Conservation (phyloP, 30 jellyfish, hydroid and myxozoan species). For the Turritopsis rubra region DNA sequence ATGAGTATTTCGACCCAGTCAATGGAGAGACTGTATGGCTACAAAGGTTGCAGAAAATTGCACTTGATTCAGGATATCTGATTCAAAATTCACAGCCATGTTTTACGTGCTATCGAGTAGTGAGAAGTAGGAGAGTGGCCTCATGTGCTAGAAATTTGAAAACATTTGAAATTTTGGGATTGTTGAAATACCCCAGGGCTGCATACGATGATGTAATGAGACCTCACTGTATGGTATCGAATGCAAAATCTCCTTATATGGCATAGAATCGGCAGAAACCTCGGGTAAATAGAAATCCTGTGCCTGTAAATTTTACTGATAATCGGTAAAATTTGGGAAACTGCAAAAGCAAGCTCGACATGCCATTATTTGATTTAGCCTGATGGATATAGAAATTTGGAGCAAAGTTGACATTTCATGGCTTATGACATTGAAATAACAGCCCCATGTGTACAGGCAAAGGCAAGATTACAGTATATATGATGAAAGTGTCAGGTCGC, state of each 20-base stretch:
- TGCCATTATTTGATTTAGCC: not conserved
- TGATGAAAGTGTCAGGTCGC: not conserved
- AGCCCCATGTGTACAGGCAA: not conserved
- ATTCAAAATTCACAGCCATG: too few species aligned
- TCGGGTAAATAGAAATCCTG: not conserved
- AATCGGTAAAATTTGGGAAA: not conserved
- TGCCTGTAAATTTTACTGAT: not conserved
- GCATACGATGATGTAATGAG: not conserved
- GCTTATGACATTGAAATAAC: not conserved
- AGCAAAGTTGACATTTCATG: not conserved
- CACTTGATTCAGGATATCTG: too few species aligned
- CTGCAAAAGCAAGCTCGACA: not conserved
- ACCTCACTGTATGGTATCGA: not conserved
- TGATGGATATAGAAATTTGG: not conserved
- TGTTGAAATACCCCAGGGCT: not conserved
- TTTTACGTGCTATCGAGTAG: too few species aligned
- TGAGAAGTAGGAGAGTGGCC: not conserved
- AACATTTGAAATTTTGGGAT: not conserved
- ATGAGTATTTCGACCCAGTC: too few species aligned
- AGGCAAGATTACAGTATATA: too few species aligned
- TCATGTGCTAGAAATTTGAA: not conserved
- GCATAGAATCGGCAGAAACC: not conserved
- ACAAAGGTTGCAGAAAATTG: too few species aligned
- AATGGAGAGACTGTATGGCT: too few species aligned
- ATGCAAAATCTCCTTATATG: not conserved